Conservation (phyloP, 2,888 invertebrate species). For the Rhogogaster chlorosoma region DNA sequence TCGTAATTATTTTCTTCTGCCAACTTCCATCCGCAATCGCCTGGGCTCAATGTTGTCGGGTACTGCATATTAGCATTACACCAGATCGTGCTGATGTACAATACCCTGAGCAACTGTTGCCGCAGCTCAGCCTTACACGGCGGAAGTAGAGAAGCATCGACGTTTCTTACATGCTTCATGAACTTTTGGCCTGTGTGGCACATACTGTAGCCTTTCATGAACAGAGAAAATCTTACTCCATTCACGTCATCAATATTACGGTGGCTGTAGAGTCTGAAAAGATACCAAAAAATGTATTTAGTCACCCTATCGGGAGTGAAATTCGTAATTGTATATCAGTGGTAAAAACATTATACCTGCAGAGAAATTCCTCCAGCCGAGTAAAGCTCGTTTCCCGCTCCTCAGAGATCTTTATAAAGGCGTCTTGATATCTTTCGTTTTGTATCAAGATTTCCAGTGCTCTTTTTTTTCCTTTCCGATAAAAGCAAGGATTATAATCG, state of each 20-base stretch:
- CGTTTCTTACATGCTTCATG: constrained; percentile 35
- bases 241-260: constrained; percentile 41
- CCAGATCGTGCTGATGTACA: constrained; percentile 41
- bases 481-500: constrained; percentile 51
- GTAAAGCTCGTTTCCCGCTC: neutral
- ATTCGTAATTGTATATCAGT: neutral
- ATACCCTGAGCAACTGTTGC: constrained; percentile 30
- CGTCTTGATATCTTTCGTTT: constrained; percentile 48
- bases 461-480: constrained; percentile 49
- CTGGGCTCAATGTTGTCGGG: constrained; percentile 9
- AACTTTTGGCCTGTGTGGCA: constrained; percentile 40
- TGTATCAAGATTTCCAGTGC: constrained; percentile 14
- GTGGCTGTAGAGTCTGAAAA: neutral
- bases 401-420: constrained; percentile 39
- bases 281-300: neutral
- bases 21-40: constrained; percentile 15
- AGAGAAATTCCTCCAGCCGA: constrained; percentile 35
- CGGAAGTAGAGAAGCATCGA: constrained; percentile 45
- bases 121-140: constrained; percentile 40
- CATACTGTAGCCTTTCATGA: constrained; percentile 44
- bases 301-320: neutral
- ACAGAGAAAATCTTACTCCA: constrained; percentile 40
- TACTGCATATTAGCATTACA: constrained; percentile 30
- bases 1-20: neutral
- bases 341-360: constrained; percentile 11